phyloP scores from a whole-genome alignment of 2,797 vertebrate species.

The Pempheris klunzingeri region DNA sequence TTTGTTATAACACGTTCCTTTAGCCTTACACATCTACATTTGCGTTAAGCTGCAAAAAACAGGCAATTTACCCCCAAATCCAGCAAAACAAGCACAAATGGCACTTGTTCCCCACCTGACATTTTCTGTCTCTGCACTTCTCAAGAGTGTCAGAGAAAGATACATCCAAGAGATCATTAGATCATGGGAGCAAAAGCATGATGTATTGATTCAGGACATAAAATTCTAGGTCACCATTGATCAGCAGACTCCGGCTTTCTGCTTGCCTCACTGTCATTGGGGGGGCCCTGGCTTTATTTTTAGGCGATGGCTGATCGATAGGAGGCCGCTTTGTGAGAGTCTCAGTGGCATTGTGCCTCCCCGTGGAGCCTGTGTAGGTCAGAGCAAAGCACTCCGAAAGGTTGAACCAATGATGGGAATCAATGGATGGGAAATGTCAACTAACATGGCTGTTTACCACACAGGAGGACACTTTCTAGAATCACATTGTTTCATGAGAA shows the following conservation, averaged over 20 bases:
- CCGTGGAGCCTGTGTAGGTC: conserved; percentile 72
- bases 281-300: conserved; percentile 68
- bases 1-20: conserved; percentile 25
- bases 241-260: conserved; percentile 66
- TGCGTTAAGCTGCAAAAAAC: not conserved
- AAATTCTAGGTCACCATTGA: conserved; percentile 80
- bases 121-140: conserved; percentile 46
- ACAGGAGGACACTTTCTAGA: conserved; percentile 42
- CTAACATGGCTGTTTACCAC: conserved; percentile 68
- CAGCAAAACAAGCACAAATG: conserved; percentile 15
- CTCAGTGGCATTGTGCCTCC: conserved; percentile 64
- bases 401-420: conserved; percentile 80
- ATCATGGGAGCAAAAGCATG: conserved; percentile 63
- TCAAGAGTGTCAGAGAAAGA: conserved; percentile 49
- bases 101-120: conserved; percentile 49
- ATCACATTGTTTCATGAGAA: conserved; percentile 48
- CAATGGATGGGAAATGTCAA: conserved; percentile 81
- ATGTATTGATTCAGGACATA: conserved; percentile 65
- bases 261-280: conserved; percentile 52
- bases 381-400: conserved; percentile 73
- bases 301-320: conserved; percentile 73
- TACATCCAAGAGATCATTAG: conserved; percentile 67
- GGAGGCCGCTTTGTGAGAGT: conserved; percentile 59
- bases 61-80: not conserved
- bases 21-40: not conserved